These are phyloP conservation scores for Dendrocincla fuliginosa DNA, from an alignment of 2,797 vertebrate genomes.

Conservation along the genomic window DNA sequence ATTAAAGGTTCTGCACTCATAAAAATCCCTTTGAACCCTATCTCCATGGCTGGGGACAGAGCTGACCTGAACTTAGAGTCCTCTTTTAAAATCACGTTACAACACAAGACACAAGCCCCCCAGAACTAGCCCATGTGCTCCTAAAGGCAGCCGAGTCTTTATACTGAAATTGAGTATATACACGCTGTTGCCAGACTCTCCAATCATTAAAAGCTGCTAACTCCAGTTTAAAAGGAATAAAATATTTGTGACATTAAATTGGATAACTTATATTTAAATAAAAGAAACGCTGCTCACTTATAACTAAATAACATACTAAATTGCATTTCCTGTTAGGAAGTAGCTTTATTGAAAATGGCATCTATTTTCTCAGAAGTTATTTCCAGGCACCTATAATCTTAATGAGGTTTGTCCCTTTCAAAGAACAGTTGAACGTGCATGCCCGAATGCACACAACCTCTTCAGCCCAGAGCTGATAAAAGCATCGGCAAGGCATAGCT, in stretches of 20 bases:
- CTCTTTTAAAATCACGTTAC: not conserved
- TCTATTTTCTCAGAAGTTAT: constrained; percentile 75
- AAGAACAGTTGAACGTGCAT: constrained; percentile 74
- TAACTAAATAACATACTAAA: constrained; percentile 71
- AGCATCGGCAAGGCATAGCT: constrained; percentile 81
- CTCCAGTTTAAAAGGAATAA: not conserved
- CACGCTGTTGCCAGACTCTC: not conserved
- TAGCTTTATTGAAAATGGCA: constrained; percentile 77
- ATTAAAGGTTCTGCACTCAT: not conserved
- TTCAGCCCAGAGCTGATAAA: constrained; percentile 79
- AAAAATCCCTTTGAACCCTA: not conserved
- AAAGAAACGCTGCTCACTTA: constrained; percentile 59
- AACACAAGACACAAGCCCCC: not conserved
- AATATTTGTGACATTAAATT: not conserved
- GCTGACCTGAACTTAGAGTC: not conserved
- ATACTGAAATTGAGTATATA: not conserved
- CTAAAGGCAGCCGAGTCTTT: not conserved
- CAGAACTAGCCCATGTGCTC: not conserved
- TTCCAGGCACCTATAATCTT: constrained; percentile 80
- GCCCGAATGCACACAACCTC: constrained; percentile 75
- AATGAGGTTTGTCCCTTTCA: constrained; percentile 83
- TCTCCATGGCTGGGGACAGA: not conserved
- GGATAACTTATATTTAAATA: not conserved
- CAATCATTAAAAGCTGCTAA: not conserved
- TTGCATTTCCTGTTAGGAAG: constrained; percentile 75